A percentile compares a stretch with the other conserved stretches of the same genome.
phyloP scores from a whole-genome alignment of 2,888 invertebrate genomes.

The Melanargia galathea region DNA sequence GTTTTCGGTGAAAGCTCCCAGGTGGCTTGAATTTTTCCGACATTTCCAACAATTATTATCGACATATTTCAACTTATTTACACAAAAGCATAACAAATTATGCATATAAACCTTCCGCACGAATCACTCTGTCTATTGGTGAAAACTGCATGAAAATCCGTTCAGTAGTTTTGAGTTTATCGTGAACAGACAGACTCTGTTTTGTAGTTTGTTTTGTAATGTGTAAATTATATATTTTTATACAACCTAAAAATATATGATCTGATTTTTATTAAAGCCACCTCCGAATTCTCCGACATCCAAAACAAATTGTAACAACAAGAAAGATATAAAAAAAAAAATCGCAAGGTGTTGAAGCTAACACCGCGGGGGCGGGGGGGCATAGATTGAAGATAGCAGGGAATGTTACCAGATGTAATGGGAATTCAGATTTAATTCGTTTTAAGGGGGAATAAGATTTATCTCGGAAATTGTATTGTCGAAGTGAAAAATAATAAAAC shows the following conservation, averaged over 20 bases:
- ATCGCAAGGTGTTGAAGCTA: slow-evolving; percentile 68
- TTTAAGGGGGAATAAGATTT: slow-evolving; percentile 12
- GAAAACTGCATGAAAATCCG: too few species aligned
- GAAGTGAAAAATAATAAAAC: not conserved
- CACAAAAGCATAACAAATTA: too few species aligned
- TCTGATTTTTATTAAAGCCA: slow-evolving; percentile 34
- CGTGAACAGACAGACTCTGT: too few species aligned
- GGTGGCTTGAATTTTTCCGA: too few species aligned
- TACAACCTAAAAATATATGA: not conserved
- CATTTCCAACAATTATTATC: too few species aligned
- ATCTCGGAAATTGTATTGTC: not conserved
- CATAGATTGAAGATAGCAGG: slow-evolving; percentile 23
- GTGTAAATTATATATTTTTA: too few species aligned
- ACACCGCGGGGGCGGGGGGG: slow-evolving; percentile 43
- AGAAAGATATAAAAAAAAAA: slow-evolving; percentile 60
- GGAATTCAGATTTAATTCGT: slow-evolving; percentile 28
- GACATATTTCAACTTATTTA: too few species aligned
- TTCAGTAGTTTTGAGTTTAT: too few species aligned
- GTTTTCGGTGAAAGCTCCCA: too few species aligned
- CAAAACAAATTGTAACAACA: slow-evolving; percentile 48
- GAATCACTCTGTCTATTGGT: too few species aligned
- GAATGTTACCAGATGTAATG: slow-evolving; percentile 29
- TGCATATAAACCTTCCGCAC: too few species aligned
- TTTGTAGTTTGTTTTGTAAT: too few species aligned
- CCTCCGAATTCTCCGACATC: slow-evolving; percentile 45